Evolutionary conservation across 2,113 vertebrate species (phyloP).

Genomic region (Taxidea taxus): DNA sequence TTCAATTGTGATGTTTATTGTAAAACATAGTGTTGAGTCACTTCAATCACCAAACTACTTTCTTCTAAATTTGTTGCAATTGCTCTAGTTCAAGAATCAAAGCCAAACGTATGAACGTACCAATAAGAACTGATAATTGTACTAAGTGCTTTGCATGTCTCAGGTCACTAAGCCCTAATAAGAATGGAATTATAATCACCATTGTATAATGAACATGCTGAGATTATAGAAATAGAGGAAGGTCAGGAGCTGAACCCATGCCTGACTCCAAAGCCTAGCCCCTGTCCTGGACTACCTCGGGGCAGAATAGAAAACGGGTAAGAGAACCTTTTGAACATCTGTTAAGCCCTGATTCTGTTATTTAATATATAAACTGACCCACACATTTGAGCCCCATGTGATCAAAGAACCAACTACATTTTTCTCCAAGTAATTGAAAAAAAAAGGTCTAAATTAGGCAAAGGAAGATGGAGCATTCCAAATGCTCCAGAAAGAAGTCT

Average conservation of each 20-base stretch:
- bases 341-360: background rate
- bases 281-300: background rate
- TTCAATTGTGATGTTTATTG: background rate
- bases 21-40: background rate
- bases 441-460: background rate
- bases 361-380: background rate
- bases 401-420: background rate
- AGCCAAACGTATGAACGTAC: background rate
- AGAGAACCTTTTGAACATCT: background rate
- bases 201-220: background rate
- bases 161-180: background rate
- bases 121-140: background rate
- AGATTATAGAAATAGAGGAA: background rate
- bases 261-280: background rate
- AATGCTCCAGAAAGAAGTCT: background rate
- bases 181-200: background rate
- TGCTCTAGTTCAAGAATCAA: background rate
- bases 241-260: background rate
- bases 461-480: background rate
- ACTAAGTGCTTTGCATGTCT: background rate
- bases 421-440: background rate
- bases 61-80: background rate
- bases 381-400: background rate
- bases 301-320: accelerated
- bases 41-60: background rate